These are phyloP conservation scores for Azemiops feae DNA, from an alignment of 2,113 vertebrate genomes.

Conservation along the genomic window DNA sequence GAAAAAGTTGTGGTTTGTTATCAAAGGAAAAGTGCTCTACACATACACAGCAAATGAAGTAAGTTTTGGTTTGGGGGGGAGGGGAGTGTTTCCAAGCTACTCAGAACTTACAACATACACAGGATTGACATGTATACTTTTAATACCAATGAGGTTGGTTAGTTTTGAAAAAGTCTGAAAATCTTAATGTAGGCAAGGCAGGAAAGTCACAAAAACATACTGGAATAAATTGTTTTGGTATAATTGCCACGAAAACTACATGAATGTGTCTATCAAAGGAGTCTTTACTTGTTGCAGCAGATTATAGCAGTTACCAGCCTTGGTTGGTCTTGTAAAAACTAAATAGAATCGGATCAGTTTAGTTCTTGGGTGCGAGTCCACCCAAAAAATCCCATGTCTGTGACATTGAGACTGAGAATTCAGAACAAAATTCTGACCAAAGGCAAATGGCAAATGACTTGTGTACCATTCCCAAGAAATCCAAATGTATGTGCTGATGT, in stretches of 20 bases:
- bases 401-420: not conserved
- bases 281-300: not conserved
- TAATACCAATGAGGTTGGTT: not conserved
- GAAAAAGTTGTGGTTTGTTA: conserved; percentile 97
- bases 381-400: not conserved
- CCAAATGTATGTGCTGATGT: not conserved
- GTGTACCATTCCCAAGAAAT: not conserved
- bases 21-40: conserved; percentile 99
- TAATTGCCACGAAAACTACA: not conserved
- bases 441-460: not conserved
- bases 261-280: not conserved
- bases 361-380: not conserved
- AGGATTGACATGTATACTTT: not conserved
- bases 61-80: conserved; percentile 32
- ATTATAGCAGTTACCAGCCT: not conserved
- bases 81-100: not conserved
- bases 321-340: not conserved
- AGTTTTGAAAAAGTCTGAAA: not conserved
- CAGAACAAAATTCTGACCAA: not conserved
- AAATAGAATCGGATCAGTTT: not conserved
- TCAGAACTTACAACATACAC: not conserved
- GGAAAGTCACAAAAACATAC: not conserved
- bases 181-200: not conserved
- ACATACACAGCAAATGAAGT: conserved; percentile 91
- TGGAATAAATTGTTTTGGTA: not conserved